Base-by-base conservation (phyloP, 2,888 invertebrate genomes). In the Noctua janthe region DNA sequence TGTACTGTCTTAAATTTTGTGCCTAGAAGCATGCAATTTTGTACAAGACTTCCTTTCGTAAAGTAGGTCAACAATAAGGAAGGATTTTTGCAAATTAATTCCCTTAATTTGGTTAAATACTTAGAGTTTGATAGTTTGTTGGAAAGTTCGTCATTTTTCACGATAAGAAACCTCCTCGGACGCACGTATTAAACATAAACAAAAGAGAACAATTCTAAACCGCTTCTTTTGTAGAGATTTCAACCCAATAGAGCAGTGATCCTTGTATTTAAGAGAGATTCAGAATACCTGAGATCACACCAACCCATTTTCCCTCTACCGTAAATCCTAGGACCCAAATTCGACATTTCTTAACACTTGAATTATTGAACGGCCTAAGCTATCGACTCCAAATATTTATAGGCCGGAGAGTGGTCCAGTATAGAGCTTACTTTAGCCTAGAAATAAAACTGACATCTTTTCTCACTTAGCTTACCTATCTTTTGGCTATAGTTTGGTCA, bases 341-440 rank as follows among this genome's bases (percentile, higher is more conserved):
- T 76, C 75, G 62, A 71, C 81, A 75, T 85, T 77, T 88, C 81
- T 77, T 84, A 76, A 74, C 76, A 79, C 85, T 74, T 85, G 88
- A 85, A 85, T 81, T 88, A 85, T 88, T 85, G 74, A 71, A 70
- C 70, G 67, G 86, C 72, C 56, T 76, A 80, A 87, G 77, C 84
- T 81, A 78, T 84, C 80, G 76, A 54, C 76, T 78, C 47, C 74
- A 81, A 87, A 86, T 81, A 86, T 79, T 83, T 83, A 79, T 74
- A 76, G 80, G 64, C 71, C 76, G 66, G 62, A 64, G 75, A 76
- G 67, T 51, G 67, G 74, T 67, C 62, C 69, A 62, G 78, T 75
- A 56, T 72, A 70, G 74, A 73, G 78, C 78, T 81, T 88, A 81
- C 62, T 84, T 84, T 39, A 54, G 74, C 74, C 71, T 75, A 66